Conservation (phyloP, 2,113 vertebrate genomes). For the Hystrix cristata region DNA sequence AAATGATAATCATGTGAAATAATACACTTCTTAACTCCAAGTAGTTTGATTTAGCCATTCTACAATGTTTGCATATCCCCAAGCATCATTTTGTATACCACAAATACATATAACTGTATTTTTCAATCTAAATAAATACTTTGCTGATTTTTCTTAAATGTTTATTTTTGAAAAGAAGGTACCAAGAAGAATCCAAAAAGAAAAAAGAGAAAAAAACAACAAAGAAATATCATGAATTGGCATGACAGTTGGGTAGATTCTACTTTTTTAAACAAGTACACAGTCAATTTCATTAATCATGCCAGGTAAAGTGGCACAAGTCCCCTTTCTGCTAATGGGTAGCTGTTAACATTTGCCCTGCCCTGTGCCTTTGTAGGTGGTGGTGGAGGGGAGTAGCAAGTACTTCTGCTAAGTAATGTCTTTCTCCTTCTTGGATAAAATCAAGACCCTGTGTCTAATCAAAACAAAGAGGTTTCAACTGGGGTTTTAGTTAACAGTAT, state of each 20-base stretch:
- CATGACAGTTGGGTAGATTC: neutral
- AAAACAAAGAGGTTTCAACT: neutral
- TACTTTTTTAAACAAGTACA: neutral
- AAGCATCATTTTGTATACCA: neutral
- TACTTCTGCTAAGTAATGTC: neutral
- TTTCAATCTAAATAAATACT: neutral
- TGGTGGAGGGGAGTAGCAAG: neutral
- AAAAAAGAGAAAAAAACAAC: neutral
- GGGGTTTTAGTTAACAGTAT: neutral
- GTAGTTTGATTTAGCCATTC: neutral
- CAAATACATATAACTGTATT: neutral
- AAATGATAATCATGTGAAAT: neutral
- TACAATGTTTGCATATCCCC: neutral
- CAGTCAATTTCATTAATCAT: conserved; percentile 10
- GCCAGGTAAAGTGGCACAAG: neutral
- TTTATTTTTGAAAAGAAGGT: neutral
- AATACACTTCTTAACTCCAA: neutral
- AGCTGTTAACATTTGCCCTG: neutral
- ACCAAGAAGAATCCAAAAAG: neutral
- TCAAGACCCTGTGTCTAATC: neutral
- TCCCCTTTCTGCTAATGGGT: neutral
- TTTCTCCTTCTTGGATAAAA: neutral
- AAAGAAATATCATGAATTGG: neutral
- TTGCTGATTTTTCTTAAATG: neutral
- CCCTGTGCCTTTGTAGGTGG: neutral